Evolutionary conservation across 92 coral and sea anemone genomes (phyloP).

Genomic region (Palythoa heliodiscus): DNA sequence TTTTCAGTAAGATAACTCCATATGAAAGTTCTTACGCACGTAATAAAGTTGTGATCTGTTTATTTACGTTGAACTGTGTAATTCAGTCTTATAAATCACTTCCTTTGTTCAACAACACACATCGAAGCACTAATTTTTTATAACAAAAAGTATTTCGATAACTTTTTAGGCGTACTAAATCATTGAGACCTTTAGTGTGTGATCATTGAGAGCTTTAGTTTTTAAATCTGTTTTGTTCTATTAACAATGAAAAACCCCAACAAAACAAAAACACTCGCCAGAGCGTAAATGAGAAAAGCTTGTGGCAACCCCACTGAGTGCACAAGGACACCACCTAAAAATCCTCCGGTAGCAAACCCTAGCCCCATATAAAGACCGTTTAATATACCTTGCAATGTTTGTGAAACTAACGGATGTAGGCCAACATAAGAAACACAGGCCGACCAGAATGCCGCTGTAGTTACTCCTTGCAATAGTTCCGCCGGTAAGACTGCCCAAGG

Average conservation of each 20-base stretch:
- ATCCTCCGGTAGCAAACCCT: conserved; percentile 93
- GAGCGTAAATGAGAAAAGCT: conserved; percentile 77
- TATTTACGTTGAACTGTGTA: too few relatives aligned
- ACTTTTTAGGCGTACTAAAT: too few relatives aligned
- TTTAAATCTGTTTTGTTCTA: conserved; percentile 13
- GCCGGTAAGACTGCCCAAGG: conserved; percentile 98
- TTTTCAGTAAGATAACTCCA: too few relatives aligned
- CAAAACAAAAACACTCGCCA: conserved; percentile 64
- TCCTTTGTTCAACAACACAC: too few relatives aligned
- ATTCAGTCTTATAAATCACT: too few relatives aligned
- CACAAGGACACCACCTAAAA: conserved; percentile 91
- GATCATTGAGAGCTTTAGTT: too few relatives aligned
- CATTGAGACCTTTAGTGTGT: too few relatives aligned
- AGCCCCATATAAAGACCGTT: conserved; percentile 95
- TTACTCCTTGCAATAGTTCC: conserved; percentile 91
- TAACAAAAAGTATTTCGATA: too few relatives aligned
- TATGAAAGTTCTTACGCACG: too few relatives aligned
- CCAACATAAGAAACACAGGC: conserved; percentile 96
- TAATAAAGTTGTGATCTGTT: too few relatives aligned
- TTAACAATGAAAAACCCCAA: conserved; percentile 58
- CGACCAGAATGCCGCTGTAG: conserved; percentile 99
- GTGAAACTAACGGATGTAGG: conserved; percentile 84
- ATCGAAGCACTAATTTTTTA: too few relatives aligned
- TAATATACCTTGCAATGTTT: conserved; percentile 87
- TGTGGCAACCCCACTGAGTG: conserved; percentile 77